Evolutionary conservation across 53 echinoderm and acorn worm species (phyloP).

Genomic region (Crossaster papposus): DNA sequence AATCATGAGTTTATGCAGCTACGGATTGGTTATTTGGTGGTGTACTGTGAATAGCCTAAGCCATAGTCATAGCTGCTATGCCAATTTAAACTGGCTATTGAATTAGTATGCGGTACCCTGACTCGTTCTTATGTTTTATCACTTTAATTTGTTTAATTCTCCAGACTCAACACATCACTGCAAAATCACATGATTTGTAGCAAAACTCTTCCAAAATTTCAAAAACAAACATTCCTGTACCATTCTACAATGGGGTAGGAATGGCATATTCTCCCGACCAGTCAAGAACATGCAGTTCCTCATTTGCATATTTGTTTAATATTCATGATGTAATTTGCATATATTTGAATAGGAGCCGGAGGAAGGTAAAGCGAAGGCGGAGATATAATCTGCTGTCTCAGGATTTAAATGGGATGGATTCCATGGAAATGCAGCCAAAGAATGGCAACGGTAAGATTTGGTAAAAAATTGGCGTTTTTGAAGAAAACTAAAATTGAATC

Average conservation of each 20-base stretch:
- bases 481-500: not conserved
- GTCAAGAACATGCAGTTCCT: not conserved
- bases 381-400: constrained; percentile 78
- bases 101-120: no score
- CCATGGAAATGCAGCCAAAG: constrained; percentile 91
- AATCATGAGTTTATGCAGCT: not conserved
- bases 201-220: no score
- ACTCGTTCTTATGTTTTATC: no score
- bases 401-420: constrained; percentile 74
- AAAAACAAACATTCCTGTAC: no score
- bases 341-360: constrained; percentile 54
- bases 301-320: constrained; percentile 2
- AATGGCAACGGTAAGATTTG: constrained; percentile 77
- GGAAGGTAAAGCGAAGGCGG: constrained; percentile 69
- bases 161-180: no score
- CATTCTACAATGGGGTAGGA: no score
- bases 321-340: constrained; percentile 30
- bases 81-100: no score
- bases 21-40: no score
- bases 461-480: not conserved
- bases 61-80: no score
- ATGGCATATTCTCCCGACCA: no score
- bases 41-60: not conserved
- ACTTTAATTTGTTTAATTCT: no score
- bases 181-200: no score